A percentile compares a stretch with the other conserved stretches of the same genome.
Evolutionary conservation across 2,888 invertebrate genomes (phyloP).

Genomic region (Campopleginae sp.): DNA sequence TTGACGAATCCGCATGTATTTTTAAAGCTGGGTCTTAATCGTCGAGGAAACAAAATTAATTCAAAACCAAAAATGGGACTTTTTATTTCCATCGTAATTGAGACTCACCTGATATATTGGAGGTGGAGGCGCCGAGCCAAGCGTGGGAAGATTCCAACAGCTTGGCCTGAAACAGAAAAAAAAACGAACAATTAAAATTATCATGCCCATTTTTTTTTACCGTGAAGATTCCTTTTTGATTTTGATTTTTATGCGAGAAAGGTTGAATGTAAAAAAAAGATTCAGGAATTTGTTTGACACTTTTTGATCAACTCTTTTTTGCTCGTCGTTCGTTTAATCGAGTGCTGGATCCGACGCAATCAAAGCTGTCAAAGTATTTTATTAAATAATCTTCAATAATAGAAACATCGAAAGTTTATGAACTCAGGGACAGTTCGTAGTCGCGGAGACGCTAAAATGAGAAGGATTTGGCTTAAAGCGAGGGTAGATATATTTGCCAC

Average conservation of each 20-base stretch:
- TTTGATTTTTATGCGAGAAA: neutral
- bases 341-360: neutral
- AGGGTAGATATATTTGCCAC: constrained; percentile 30
- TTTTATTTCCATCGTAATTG: constrained; percentile 52
- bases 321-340: neutral
- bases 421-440: neutral
- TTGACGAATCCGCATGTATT: neutral
- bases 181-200: neutral
- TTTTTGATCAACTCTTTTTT: neutral
- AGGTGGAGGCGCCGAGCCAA: constrained; percentile 96
- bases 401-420: constrained; percentile 18
- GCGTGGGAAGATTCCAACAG: constrained; percentile 96
- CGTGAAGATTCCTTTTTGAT: neutral
- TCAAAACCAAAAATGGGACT: neutral
- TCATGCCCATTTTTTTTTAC: neutral
- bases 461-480: constrained; percentile 11
- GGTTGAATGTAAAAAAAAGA: neutral
- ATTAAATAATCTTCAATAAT: constrained; percentile 15
- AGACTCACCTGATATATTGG: constrained; percentile 95
- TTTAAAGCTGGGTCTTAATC: neutral
- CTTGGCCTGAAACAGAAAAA: constrained; percentile 91
- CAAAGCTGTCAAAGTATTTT: neutral
- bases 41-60: neutral
- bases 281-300: neutral
- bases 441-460: constrained; percentile 10